Evolutionary conservation across 2,797 vertebrate species (phyloP).

Genomic region (Chaunax sp.): DNA sequence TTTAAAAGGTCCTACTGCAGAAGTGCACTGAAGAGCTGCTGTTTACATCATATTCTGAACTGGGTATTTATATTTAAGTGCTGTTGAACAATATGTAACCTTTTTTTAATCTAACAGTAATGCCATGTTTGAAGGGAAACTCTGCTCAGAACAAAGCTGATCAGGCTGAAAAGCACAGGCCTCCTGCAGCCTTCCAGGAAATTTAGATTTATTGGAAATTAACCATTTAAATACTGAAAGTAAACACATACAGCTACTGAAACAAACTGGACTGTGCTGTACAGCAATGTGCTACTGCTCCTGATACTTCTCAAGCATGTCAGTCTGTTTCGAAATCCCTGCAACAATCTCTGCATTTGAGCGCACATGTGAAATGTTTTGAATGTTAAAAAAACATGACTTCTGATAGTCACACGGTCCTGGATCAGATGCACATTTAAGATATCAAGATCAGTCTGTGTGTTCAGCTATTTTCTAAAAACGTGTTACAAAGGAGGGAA

Average conservation of each 20-base stretch:
- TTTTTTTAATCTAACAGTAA: background rate
- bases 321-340: too few relatives aligned
- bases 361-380: too few relatives aligned
- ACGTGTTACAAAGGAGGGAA: too few relatives aligned
- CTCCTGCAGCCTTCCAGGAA: constrained; percentile 9
- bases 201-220: constrained; percentile 18
- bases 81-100: background rate
- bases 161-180: background rate
- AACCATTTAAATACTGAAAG: background rate
- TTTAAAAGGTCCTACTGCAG: constrained; percentile 32
- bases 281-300: background rate
- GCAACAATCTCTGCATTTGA: too few relatives aligned
- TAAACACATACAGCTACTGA: constrained; percentile 2
- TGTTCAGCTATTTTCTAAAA: too few relatives aligned
- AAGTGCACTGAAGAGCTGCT: constrained; percentile 17
- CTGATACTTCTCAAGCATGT: too few relatives aligned
- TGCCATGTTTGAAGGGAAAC: background rate
- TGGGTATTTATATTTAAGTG: constrained; percentile 6
- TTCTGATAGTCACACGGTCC: too few relatives aligned
- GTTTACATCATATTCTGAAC: background rate
- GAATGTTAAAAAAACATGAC: too few relatives aligned
- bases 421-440: too few relatives aligned
- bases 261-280: background rate
- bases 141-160: background rate
- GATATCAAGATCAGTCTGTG: too few relatives aligned